Percentiles rank a stretch among this genome's conserved stretches.
Evolutionary conservation across 2,113 vertebrate species (phyloP).

Genomic region (Strix aluco): DNA sequence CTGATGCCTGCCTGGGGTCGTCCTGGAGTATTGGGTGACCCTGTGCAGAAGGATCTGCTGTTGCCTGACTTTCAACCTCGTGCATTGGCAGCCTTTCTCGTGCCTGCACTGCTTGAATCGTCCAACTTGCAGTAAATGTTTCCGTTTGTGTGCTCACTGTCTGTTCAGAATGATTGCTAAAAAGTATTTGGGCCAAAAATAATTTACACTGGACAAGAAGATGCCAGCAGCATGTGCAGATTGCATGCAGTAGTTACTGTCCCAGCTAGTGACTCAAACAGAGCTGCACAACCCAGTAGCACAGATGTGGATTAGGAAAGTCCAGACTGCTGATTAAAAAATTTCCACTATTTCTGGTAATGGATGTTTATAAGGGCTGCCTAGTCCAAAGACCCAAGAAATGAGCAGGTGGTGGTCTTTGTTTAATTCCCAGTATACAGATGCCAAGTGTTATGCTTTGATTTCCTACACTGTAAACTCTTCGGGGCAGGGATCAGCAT

Average conservation of each 20-base stretch:
- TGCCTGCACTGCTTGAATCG: neutral
- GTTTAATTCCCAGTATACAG: constrained; percentile 3
- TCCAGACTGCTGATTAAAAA: neutral
- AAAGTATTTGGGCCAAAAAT: constrained; percentile 24
- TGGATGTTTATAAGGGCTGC: constrained; percentile 3
- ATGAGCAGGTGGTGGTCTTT: constrained; percentile 30
- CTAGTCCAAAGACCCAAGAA: neutral
- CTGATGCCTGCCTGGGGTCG: neutral
- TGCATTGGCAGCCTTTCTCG: neutral
- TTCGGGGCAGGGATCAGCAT: constrained; percentile 43
- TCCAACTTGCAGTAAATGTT: constrained; percentile 6
- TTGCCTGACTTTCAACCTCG: neutral
- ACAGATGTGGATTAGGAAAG: neutral
- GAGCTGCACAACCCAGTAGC: neutral
- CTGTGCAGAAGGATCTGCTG: constrained; percentile 3
- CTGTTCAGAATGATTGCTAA: neutral
- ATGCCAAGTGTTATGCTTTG: constrained; percentile 49
- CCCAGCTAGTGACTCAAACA: neutral
- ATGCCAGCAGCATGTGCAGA: neutral
- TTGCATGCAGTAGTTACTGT: neutral
- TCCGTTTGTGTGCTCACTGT: neutral
- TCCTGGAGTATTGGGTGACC: neutral
- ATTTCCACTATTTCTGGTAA: neutral
- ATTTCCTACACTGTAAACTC: constrained; percentile 53
- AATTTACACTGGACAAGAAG: neutral